Evolutionary conservation across 1,140 invertebrate genomes (phyloP).

Genomic region (Halictus rubicundus): DNA sequence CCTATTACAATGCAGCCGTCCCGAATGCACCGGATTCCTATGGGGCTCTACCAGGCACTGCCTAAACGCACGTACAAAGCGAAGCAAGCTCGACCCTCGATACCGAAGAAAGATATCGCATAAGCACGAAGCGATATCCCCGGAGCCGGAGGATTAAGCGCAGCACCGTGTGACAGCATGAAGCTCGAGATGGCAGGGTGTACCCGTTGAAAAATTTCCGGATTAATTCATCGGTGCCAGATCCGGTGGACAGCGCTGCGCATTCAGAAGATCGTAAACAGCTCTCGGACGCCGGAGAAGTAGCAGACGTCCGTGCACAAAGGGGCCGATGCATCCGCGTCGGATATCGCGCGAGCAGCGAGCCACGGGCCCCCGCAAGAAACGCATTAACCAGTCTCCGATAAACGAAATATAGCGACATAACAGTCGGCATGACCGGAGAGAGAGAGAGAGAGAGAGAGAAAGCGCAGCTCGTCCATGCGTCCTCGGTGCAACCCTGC

Average conservation of each 20-base stretch:
- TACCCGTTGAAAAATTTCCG: constrained; percentile 2
- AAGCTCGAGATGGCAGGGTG: too few species aligned
- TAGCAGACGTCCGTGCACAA: constrained; percentile 16
- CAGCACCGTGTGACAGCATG: too few species aligned
- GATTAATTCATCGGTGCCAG: constrained; percentile 24
- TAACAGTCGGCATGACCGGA: neutral
- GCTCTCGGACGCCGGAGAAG: constrained; percentile 1
- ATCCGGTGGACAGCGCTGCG: neutral
- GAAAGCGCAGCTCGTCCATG: neutral
- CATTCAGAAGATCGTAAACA: constrained; percentile 29
- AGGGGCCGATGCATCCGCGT: constrained; percentile 19
- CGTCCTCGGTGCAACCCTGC: neutral
- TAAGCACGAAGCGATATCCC: too few species aligned
- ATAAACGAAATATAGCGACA: constrained; percentile 38
- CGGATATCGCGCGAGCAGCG: constrained; percentile 20
- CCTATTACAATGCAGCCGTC: too few species aligned
- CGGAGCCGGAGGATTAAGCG: too few species aligned
- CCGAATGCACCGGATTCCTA: too few species aligned
- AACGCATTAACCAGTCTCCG: constrained; percentile 49
- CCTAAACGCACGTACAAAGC: too few species aligned
- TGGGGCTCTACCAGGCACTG: too few species aligned
- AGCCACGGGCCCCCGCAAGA: constrained; percentile 21
- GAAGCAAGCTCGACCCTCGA: too few species aligned
- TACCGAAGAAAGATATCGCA: too few species aligned
- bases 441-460: neutral